Evolutionary conservation across 2,888 invertebrate species (phyloP).

Genomic region (Calameuta filiformis): DNA sequence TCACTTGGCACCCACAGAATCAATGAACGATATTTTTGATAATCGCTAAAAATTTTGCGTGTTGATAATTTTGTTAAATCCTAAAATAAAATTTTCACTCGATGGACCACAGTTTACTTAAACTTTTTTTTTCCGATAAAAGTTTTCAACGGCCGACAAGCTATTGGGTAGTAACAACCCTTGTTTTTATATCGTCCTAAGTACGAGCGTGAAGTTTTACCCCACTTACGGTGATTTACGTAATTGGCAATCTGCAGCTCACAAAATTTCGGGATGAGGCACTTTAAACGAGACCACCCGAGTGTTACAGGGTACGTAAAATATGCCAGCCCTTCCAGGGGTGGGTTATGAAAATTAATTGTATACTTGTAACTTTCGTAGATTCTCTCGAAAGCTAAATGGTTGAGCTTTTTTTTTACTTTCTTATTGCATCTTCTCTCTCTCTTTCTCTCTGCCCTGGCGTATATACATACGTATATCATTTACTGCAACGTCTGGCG

Average conservation of each 20-base stretch:
- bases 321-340: slow-evolving; percentile 19
- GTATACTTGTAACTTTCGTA: slow-evolving; percentile 26
- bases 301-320: slow-evolving; percentile 26
- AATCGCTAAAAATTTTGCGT: neutral
- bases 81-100: neutral
- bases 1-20: neutral
- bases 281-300: neutral
- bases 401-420: slow-evolving; percentile 1
- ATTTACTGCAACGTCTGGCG: neutral
- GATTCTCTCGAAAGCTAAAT: neutral
- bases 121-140: neutral
- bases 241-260: neutral
- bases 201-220: neutral
- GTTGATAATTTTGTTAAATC: neutral
- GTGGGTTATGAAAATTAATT: slow-evolving; percentile 30
- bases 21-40: neutral
- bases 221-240: neutral
- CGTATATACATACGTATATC: neutral
- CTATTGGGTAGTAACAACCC: neutral
- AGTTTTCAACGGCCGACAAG: neutral
- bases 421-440: neutral
- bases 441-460: slow-evolving; percentile 4
- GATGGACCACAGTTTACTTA: neutral
- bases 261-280: neutral
- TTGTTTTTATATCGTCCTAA: neutral